Evolutionary conservation across 2,888 invertebrate species (phyloP).

Genomic region (Drosophila sordidapex): DNA sequence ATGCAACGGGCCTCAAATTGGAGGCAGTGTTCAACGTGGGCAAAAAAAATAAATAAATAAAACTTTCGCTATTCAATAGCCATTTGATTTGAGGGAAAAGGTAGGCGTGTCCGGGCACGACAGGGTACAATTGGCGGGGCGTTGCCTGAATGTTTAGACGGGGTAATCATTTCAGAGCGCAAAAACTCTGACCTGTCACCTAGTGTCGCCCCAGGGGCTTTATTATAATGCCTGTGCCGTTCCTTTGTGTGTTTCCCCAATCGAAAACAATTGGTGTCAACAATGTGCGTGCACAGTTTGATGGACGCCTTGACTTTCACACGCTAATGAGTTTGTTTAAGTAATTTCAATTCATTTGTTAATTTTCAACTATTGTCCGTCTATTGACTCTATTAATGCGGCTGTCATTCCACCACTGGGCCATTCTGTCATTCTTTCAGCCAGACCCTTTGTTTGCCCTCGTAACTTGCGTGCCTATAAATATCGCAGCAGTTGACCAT

Average conservation of each 20-base stretch:
- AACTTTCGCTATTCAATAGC: constrained; percentile 31
- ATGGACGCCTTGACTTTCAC: constrained; percentile 66
- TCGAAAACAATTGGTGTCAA: constrained; percentile 64
- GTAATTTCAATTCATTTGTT: constrained; percentile 80
- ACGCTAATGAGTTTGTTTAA: constrained; percentile 80
- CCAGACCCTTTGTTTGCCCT: constrained; percentile 24
- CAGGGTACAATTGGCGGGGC: constrained; percentile 49
- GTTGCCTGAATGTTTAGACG: constrained; percentile 49
- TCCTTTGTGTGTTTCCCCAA: constrained; percentile 10
- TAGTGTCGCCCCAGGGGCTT: constrained; percentile 33
- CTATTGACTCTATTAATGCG: constrained; percentile 75
- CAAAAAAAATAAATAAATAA: neutral
- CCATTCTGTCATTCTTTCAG: constrained; percentile 27
- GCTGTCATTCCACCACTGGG: constrained; percentile 39
- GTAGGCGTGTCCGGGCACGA: constrained; percentile 33
- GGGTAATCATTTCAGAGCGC: constrained; percentile 50
- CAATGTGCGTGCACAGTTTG: constrained; percentile 59
- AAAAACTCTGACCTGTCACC: constrained; percentile 34
- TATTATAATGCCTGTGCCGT: constrained; percentile 25
- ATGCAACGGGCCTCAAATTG: constrained; percentile 27
- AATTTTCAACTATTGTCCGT: constrained; percentile 77
- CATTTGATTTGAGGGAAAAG: constrained; percentile 10
- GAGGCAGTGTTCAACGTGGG: neutral
- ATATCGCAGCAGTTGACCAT: constrained; percentile 43
- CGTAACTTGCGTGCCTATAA: constrained; percentile 59